Evolutionary conservation across 2,888 invertebrate species (phyloP).

Genomic region (Pogonocherus hispidulus): DNA sequence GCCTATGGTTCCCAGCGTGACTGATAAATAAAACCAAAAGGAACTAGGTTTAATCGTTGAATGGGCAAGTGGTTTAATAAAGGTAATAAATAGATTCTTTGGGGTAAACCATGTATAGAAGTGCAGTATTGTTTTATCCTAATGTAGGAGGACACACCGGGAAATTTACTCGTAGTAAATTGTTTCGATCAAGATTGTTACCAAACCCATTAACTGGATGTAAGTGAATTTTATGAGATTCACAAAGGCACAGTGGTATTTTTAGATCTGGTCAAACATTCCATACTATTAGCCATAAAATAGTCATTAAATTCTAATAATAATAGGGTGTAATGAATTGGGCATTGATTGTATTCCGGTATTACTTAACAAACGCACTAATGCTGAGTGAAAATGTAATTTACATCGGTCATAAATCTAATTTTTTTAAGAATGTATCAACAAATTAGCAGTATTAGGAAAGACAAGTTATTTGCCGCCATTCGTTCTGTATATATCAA

Average conservation of each 20-base stretch:
- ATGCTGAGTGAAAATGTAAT: background rate
- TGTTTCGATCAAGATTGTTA: background rate
- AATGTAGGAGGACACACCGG: background rate
- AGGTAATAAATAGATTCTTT: too few relatives aligned
- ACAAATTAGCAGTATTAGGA: too few relatives aligned
- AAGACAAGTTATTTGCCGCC: too few relatives aligned
- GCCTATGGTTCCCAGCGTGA: too few relatives aligned
- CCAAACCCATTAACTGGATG: background rate
- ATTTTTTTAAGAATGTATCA: background rate
- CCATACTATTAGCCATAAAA: background rate
- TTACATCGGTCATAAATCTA: background rate
- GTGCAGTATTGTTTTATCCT: background rate
- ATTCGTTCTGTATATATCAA: too few relatives aligned
- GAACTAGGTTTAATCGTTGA: too few relatives aligned
- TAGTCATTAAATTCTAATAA: background rate
- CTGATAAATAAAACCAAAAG: too few relatives aligned
- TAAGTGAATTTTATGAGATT: background rate
- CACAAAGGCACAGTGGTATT: background rate
- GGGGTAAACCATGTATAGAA: too few relatives aligned
- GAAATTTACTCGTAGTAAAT: background rate
- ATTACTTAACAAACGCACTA: background rate
- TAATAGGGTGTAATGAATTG: background rate
- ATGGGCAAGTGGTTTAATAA: too few relatives aligned
- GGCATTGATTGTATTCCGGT: slow-evolving; percentile 4
- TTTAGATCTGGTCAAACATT: slow-evolving; percentile 3